A percentile compares a stretch with the other conserved stretches of the same genome.
Evolutionary conservation across 2,797 vertebrate species (phyloP).

Genomic region (Characodon lateralis): DNA sequence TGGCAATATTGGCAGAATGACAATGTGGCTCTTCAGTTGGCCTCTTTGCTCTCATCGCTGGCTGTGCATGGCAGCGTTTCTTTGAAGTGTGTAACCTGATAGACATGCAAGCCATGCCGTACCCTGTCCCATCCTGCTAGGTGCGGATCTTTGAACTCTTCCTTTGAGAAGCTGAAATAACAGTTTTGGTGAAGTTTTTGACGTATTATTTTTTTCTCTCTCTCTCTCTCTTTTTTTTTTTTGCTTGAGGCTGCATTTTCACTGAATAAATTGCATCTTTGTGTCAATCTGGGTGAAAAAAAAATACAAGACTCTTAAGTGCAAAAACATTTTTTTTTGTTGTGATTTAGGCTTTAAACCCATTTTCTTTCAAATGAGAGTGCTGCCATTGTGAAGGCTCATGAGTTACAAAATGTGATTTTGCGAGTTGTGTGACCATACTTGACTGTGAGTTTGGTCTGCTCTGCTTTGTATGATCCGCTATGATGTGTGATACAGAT

Average conservation of each 20-base stretch:
- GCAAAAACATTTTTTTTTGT: slow-evolving; percentile 13
- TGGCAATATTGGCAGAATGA: slow-evolving; percentile 75
- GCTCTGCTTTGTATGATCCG: slow-evolving; percentile 66
- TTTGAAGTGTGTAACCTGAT: slow-evolving; percentile 85
- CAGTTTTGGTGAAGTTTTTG: slow-evolving; percentile 60
- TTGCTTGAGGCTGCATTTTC: slow-evolving; percentile 30
- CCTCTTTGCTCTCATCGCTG: slow-evolving; percentile 74
- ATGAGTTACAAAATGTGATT: slow-evolving; percentile 20
- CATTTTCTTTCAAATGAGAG: not conserved
- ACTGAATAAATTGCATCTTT: slow-evolving; percentile 18
- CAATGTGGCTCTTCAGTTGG: slow-evolving; percentile 68
- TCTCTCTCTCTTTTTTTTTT: not conserved
- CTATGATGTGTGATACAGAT: slow-evolving; percentile 80
- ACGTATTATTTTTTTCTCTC: not conserved
- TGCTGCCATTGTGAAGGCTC: slow-evolving; percentile 8
- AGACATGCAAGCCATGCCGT: slow-evolving; percentile 72
- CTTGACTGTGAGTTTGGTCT: slow-evolving; percentile 52
- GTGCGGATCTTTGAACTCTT: slow-evolving; percentile 83
- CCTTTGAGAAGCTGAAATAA: slow-evolving; percentile 72
- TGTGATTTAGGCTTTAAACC: slow-evolving; percentile 15
- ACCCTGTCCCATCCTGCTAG: slow-evolving; percentile 69
- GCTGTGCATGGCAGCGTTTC: slow-evolving; percentile 73
- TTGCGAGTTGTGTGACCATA: slow-evolving; percentile 37
- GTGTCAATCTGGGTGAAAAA: slow-evolving; percentile 14
- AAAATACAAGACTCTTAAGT: not conserved